phyloP scores from a whole-genome alignment of 2,888 invertebrate genomes.

The Acleris emargana region DNA sequence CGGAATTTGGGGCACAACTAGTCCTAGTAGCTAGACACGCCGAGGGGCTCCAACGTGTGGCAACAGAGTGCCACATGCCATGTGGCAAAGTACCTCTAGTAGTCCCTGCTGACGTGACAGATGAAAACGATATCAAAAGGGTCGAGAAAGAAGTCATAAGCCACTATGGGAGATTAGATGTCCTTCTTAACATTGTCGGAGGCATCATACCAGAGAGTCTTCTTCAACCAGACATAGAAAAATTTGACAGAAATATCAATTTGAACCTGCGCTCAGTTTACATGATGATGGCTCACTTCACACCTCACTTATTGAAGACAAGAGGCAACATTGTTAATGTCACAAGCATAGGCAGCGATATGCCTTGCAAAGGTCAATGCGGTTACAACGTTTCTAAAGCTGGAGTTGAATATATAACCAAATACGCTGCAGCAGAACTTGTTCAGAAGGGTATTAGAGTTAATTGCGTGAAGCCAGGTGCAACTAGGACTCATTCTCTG shows the following conservation, averaged over 20 bases:
- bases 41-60: constrained; percentile 9
- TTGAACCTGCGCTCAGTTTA: constrained; percentile 19
- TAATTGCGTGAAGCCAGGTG: constrained; percentile 10
- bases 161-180: constrained; percentile 9
- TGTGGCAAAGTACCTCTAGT: constrained; percentile 9
- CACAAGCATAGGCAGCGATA: constrained; percentile 2
- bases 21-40: constrained; percentile 6
- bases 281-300: constrained; percentile 9
- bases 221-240: constrained; percentile 7
- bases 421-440: constrained; percentile 5
- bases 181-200: constrained; percentile 11
- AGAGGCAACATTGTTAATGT: constrained; percentile 12
- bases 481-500: not conserved
- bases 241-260: constrained; percentile 9
- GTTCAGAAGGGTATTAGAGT: not conserved
- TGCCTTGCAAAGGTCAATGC: constrained; percentile 1
- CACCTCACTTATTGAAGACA: not conserved
- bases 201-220: constrained; percentile 13
- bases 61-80: constrained; percentile 4
- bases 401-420: constrained; percentile 13
- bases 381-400: constrained; percentile 15
- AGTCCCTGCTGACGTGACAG: constrained; percentile 7
- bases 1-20: constrained; percentile 7
- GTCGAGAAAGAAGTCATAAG: constrained; percentile 1
- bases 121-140: constrained; percentile 1